Percentiles rank a stretch among this genome's conserved stretches.
Conservation (phyloP, 2,888 invertebrate species). For the Conomelus anceps region DNA sequence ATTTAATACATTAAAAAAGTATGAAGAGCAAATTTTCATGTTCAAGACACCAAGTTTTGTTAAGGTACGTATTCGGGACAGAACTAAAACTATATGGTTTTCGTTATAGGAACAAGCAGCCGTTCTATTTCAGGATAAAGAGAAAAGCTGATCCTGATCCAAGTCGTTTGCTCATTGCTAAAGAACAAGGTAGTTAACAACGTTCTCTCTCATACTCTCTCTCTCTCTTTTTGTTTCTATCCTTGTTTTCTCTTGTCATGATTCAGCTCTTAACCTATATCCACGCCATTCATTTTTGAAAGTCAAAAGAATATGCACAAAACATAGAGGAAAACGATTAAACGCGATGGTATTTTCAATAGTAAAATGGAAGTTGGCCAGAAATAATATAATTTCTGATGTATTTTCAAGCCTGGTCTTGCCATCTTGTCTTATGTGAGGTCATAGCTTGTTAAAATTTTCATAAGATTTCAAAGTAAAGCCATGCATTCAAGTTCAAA, state of each 20-base stretch:
- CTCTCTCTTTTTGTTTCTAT: not conserved
- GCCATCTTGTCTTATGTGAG: not conserved
- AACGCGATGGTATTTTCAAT: not conserved
- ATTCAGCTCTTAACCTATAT: not conserved
- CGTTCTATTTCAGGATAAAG: not conserved
- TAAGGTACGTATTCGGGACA: not conserved
- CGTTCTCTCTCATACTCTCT: not conserved
- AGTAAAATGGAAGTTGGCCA: not conserved
- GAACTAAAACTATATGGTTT: not conserved
- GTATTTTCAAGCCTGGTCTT: not conserved
- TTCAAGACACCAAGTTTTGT: not conserved
- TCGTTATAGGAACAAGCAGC: not conserved
- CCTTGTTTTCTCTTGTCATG: not conserved
- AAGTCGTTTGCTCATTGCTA: not conserved
- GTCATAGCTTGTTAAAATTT: not conserved
- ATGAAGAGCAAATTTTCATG: not conserved
- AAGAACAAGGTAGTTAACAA: not conserved
- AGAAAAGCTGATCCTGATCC: not conserved
- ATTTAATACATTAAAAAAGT: too few species aligned
- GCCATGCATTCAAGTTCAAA: not conserved
- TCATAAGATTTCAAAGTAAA: not conserved
- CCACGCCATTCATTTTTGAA: not conserved
- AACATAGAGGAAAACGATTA: not conserved
- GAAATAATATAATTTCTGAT: not conserved
- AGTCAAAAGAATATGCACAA: not conserved